phyloP scores from a whole-genome alignment of 2,888 invertebrate genomes.

The Pogonocherus hispidulus region DNA sequence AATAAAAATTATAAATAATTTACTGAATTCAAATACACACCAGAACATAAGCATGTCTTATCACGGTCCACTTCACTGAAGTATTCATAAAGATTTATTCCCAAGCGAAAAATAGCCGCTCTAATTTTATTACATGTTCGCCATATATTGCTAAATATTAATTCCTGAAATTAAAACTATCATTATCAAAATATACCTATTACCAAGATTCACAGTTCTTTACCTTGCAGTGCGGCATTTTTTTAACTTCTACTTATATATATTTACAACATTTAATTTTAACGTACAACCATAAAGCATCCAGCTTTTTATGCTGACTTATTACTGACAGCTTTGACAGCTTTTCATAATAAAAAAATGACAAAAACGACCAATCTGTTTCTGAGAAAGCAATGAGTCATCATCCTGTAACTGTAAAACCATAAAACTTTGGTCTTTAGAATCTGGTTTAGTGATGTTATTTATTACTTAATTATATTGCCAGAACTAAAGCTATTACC shows the following conservation, averaged over 20 bases:
- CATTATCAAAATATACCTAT: background rate
- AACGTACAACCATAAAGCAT: constrained; percentile 13
- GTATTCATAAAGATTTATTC: constrained; percentile 80
- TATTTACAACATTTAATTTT: background rate
- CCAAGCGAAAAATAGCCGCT: constrained; percentile 80
- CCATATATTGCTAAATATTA: constrained; percentile 79
- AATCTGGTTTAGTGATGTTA: too few relatives aligned
- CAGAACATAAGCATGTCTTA: constrained; percentile 78
- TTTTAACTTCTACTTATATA: too few relatives aligned
- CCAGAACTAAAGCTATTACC: too few relatives aligned
- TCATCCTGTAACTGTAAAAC: too few relatives aligned
- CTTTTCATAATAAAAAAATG: background rate
- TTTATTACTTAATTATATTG: too few relatives aligned
- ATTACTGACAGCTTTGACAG: too few relatives aligned
- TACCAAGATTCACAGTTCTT: background rate
- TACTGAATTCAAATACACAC: constrained; percentile 59
- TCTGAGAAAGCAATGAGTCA: background rate
- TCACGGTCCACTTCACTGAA: constrained; percentile 79
- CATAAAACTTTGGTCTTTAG: too few relatives aligned
- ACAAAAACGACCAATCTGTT: background rate
- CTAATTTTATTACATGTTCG: constrained; percentile 86
- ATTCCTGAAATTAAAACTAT: constrained; percentile 57
- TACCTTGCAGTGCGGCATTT: constrained; percentile 60
- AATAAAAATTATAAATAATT: too few relatives aligned
- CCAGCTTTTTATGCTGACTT: too few relatives aligned